phyloP scores from a whole-genome alignment of 2,888 invertebrate species.

The Pediacus dermestoides region DNA sequence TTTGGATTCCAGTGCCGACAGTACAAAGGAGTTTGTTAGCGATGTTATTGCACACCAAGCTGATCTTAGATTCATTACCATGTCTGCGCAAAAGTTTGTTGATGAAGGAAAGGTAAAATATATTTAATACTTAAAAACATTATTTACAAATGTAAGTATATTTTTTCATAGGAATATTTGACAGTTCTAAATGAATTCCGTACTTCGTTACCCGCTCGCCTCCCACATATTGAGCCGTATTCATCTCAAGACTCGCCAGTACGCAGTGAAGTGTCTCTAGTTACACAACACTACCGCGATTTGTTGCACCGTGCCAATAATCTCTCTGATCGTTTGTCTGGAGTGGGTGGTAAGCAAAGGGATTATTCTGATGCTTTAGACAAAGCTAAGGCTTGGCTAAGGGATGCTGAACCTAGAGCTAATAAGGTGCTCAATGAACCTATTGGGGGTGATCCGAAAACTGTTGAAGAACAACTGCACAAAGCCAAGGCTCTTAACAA shows the following conservation, averaged over 20 bases:
- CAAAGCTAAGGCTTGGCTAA: conserved; percentile 74
- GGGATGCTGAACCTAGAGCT: conserved; percentile 73
- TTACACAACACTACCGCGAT: conserved; percentile 77
- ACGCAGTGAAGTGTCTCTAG: conserved; percentile 72
- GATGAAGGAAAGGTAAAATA: conserved; percentile 83
- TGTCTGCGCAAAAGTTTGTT: conserved; percentile 94
- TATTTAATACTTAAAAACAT: conserved; percentile 1
- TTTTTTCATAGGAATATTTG: conserved; percentile 65
- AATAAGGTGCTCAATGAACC: conserved; percentile 75
- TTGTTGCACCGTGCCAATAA: conserved; percentile 77
- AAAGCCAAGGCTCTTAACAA: conserved; percentile 80
- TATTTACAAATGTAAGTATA: background rate
- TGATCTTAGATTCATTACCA: conserved; percentile 90
- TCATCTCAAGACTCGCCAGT: conserved; percentile 70
- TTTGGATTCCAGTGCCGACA: conserved; percentile 68
- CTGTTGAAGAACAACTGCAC: conserved; percentile 82
- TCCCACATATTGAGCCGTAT: conserved; percentile 72
- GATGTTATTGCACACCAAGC: conserved; percentile 96
- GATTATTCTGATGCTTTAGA: conserved; percentile 82
- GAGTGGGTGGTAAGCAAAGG: conserved; percentile 71
- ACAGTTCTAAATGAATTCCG: conserved; percentile 82
- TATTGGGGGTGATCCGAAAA: conserved; percentile 80
- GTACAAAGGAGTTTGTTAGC: conserved; percentile 83
- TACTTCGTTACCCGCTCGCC: conserved; percentile 75
- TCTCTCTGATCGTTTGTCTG: conserved; percentile 76